Conservation (phyloP, 2,888 invertebrate genomes). For the Drosophila peninsularis region DNA sequence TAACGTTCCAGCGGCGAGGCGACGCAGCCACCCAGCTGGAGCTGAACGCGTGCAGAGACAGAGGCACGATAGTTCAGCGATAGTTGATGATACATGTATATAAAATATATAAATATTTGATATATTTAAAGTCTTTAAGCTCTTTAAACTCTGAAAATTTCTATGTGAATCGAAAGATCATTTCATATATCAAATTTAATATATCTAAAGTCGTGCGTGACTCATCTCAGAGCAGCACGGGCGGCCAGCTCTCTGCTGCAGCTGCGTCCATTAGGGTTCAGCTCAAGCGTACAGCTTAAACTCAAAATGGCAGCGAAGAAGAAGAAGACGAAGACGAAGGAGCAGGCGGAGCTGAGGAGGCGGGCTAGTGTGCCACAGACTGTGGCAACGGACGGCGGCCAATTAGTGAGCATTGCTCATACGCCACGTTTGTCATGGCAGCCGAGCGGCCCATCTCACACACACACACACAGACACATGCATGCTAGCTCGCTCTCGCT, state of each 20-base stretch:
- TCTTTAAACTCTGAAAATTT: too few species aligned
- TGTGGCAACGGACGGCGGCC: slow-evolving; percentile 55
- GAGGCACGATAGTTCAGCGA: neutral
- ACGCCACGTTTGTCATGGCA: slow-evolving; percentile 80
- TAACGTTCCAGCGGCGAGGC: slow-evolving; percentile 35
- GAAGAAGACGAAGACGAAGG: neutral
- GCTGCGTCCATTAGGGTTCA: slow-evolving; percentile 7
- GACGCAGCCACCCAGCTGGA: neutral
- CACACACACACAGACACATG: slow-evolving; percentile 1
- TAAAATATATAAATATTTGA: too few species aligned
- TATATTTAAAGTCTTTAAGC: too few species aligned
- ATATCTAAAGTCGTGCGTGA: neutral
- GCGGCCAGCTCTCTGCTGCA: slow-evolving; percentile 8
- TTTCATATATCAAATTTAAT: too few species aligned
- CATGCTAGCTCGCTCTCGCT: neutral
- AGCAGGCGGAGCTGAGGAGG: neutral
- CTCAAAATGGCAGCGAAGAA: slow-evolving; percentile 30
- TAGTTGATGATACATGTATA: neutral
- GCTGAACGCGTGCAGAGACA: neutral
- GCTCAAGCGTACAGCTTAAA: slow-evolving; percentile 33
- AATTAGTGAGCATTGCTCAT: slow-evolving; percentile 81
- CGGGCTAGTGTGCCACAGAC: slow-evolving; percentile 27
- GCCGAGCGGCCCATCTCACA: slow-evolving; percentile 32
- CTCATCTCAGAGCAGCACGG: neutral
- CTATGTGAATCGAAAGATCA: too few species aligned